phyloP scores from a whole-genome alignment of 2,888 invertebrate species.

The Campaea margaritaria region DNA sequence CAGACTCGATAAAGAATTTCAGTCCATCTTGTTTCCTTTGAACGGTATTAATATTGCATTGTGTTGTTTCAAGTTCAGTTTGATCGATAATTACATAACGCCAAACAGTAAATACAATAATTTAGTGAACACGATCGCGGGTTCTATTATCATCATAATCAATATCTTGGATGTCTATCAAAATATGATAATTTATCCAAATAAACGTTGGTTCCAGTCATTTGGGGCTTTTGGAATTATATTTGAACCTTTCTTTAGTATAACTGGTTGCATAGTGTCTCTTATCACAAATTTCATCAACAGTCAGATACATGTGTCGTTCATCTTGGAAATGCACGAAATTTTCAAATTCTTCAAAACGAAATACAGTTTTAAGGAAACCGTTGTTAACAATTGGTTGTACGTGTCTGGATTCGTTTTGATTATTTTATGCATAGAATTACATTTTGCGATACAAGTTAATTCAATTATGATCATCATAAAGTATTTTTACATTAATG shows the following conservation, averaged over 20 bases:
- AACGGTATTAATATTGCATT: neutral
- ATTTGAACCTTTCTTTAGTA: neutral
- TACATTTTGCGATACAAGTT: neutral
- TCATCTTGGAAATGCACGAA: slow-evolving; percentile 5
- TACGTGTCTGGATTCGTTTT: neutral
- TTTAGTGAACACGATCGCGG: neutral
- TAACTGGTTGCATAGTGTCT: neutral
- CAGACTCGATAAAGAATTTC: slow-evolving; percentile 18
- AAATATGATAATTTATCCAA: neutral
- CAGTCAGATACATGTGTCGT: neutral
- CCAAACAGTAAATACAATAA: slow-evolving; percentile 3
- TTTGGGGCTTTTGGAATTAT: neutral
- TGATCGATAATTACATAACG: slow-evolving; percentile 5
- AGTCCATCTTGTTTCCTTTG: slow-evolving; percentile 13
- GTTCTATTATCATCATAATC: neutral
- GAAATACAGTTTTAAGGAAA: neutral
- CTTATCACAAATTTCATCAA: neutral
- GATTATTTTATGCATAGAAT: neutral
- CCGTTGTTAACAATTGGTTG: slow-evolving; percentile 1
- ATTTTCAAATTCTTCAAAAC: slow-evolving; percentile 13
- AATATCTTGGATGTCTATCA: neutral
- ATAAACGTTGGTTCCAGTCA: neutral
- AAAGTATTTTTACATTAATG: neutral
- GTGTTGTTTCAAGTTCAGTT: neutral
- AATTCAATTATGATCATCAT: neutral